phyloP scores from a whole-genome alignment of 2,113 vertebrate species.

The Nothobranchius furzeri region DNA sequence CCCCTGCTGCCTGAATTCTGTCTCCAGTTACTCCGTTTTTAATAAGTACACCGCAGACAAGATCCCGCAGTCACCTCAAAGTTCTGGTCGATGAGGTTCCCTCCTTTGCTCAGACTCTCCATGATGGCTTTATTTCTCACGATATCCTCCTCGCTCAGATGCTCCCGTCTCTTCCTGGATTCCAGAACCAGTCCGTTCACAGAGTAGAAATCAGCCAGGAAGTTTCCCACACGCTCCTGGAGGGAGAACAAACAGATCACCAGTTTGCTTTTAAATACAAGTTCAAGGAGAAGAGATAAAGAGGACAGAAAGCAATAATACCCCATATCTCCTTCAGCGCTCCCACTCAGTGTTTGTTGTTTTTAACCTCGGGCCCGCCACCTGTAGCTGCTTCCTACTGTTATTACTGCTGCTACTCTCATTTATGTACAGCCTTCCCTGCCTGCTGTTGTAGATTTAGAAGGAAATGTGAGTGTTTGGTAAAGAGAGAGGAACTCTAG shows the following conservation, averaged over 20 bases:
- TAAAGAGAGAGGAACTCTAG: background rate
- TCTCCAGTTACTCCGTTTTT: too few relatives aligned
- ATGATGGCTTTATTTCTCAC: conserved; percentile 98
- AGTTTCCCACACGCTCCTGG: conserved; percentile 97
- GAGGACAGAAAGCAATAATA: conserved; percentile 5
- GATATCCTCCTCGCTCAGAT: conserved; percentile 98
- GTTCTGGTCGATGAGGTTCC: conserved; percentile 93
- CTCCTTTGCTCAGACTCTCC: conserved; percentile 99
- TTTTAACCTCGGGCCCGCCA: conserved; percentile 27
- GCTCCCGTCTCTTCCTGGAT: conserved; percentile 96
- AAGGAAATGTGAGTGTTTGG: conserved; percentile 14
- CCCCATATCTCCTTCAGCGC: conserved; percentile 6
- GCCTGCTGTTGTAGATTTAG: background rate
- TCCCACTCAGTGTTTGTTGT: conserved; percentile 17
- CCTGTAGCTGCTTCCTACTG: conserved; percentile 19
- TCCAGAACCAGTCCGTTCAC: conserved; percentile 97
- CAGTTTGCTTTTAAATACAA: conserved; percentile 41
- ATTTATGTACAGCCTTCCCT: conserved; percentile 25
- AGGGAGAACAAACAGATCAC: conserved; percentile 25
- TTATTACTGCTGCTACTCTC: conserved; percentile 1
- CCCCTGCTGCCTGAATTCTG: too few relatives aligned
- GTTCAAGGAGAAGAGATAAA: background rate
- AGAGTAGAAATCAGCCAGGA: conserved; percentile 95
- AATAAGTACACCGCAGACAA: too few relatives aligned
- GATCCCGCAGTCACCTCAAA: conserved; percentile 85